Percentiles rank a stretch among this genome's conserved stretches.
These are phyloP conservation scores for Eupeodes latifasciatus DNA, from an alignment of 2,888 invertebrate species.

Conservation along the genomic window DNA sequence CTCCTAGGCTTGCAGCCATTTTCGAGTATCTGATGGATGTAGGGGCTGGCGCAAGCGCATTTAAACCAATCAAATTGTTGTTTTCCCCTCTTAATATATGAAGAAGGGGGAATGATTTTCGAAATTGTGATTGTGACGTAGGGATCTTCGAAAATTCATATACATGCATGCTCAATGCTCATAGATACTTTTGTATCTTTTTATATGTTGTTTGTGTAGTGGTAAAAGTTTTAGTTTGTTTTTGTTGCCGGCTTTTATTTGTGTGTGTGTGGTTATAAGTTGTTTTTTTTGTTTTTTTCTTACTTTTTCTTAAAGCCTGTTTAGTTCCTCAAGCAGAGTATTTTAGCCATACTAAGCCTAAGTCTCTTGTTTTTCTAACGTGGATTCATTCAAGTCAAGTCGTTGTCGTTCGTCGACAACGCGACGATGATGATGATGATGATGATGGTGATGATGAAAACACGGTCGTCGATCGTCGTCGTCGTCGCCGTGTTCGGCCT, in stretches of 20 bases:
- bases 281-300: conserved; percentile 16
- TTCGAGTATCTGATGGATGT: conserved; percentile 79
- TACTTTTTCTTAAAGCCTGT: conserved; percentile 9
- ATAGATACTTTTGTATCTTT: conserved; percentile 29
- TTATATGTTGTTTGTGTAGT: background rate
- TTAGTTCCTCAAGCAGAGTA: conserved; percentile 13
- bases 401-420: background rate
- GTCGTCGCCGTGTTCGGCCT: background rate
- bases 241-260: conserved; percentile 45
- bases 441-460: background rate
- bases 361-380: conserved; percentile 6
- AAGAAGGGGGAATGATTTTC: conserved; percentile 58
- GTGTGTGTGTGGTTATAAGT: conserved; percentile 6
- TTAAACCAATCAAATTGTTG: conserved; percentile 83
- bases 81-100: conserved; percentile 72
- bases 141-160: conserved; percentile 64
- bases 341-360: background rate
- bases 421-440: background rate
- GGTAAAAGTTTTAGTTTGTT: conserved; percentile 40
- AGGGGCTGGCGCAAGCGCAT: conserved; percentile 83
- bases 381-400: conserved; percentile 64
- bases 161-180: background rate
- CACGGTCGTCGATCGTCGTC: conserved; percentile 1
- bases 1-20: conserved; percentile 84
- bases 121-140: conserved; percentile 65